phyloP scores from a whole-genome alignment of 2,797 vertebrate species.

The Aulostomus chinensis region DNA sequence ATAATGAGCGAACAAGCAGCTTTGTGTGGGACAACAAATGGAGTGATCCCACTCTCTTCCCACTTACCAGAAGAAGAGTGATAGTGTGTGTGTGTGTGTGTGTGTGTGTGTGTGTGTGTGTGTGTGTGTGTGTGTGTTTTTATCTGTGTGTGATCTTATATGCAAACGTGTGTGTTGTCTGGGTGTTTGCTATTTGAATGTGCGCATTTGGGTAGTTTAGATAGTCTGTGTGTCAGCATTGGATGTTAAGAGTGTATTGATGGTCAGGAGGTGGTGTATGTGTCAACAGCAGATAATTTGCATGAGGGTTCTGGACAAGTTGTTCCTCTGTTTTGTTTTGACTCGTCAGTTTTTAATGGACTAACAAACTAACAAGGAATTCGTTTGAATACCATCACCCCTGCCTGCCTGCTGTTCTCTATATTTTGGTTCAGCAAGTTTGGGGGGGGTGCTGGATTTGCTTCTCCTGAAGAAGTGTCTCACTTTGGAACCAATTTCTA shows the following conservation, averaged over 20 bases:
- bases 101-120: slow-evolving; percentile 19
- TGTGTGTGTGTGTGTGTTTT: slow-evolving; percentile 8
- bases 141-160: slow-evolving; percentile 32
- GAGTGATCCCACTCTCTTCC: slow-evolving; percentile 72
- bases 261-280: slow-evolving; percentile 66
- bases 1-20: slow-evolving; percentile 81
- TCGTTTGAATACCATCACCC: slow-evolving; percentile 66
- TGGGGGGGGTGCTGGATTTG: slow-evolving; percentile 8
- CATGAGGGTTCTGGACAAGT: slow-evolving; percentile 63
- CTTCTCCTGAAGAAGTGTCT: slow-evolving; percentile 9
- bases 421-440: slow-evolving; percentile 10
- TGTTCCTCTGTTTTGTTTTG: slow-evolving; percentile 70
- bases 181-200: slow-evolving; percentile 60
- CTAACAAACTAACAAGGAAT: slow-evolving; percentile 56
- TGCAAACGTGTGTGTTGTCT: slow-evolving; percentile 58
- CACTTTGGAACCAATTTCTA: slow-evolving; percentile 1
- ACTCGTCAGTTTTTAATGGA: slow-evolving; percentile 66
- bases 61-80: slow-evolving; percentile 66
- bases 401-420: slow-evolving; percentile 34
- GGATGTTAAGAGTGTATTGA: slow-evolving; percentile 66
- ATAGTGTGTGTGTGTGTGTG: slow-evolving; percentile 22
- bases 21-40: slow-evolving; percentile 76
- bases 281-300: slow-evolving; percentile 73
- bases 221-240: slow-evolving; percentile 36
- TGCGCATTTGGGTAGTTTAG: slow-evolving; percentile 61